A percentile compares a stretch with the other conserved stretches of the same genome.
phyloP scores from a whole-genome alignment of 2,888 invertebrate species.

The Linnaemya vulpina region DNA sequence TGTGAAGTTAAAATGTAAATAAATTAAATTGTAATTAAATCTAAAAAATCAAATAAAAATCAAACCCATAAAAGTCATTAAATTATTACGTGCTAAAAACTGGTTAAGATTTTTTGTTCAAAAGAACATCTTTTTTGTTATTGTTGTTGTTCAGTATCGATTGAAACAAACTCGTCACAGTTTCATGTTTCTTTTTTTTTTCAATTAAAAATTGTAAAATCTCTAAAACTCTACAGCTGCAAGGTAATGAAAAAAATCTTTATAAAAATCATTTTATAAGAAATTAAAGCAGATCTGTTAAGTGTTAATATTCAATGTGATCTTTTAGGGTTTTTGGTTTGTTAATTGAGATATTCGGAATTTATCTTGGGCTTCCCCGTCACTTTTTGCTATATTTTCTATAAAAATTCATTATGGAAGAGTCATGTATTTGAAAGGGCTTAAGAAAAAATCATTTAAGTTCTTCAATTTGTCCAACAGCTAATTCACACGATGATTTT shows the following conservation, averaged over 20 bases:
- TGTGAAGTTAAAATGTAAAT: conserved; percentile 39
- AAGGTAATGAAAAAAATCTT: neutral
- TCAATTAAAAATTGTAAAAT: neutral
- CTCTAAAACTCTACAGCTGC: neutral
- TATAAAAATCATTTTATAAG: neutral
- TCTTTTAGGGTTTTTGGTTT: too few relatives aligned
- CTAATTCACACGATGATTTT: too few relatives aligned
- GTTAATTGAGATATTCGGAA: too few relatives aligned
- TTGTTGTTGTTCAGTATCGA: neutral
- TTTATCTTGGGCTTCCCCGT: too few relatives aligned
- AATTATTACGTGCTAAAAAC: conserved; percentile 43
- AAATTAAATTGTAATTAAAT: conserved; percentile 60
- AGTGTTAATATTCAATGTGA: too few relatives aligned
- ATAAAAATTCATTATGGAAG: too few relatives aligned
- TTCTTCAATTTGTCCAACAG: too few relatives aligned
- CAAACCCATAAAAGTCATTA: conserved; percentile 30
- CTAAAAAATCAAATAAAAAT: conserved; percentile 1
- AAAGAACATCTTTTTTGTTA: conserved; percentile 20
- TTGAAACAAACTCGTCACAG: neutral
- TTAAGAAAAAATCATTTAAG: too few relatives aligned
- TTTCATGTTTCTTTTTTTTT: neutral
- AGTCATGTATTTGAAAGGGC: too few relatives aligned
- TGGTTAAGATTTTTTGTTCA: conserved; percentile 15
- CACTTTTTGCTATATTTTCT: too few relatives aligned
- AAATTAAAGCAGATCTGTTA: neutral